Conservation (phyloP, 2,888 invertebrate species). For the Sphaerophoria taeniata region DNA sequence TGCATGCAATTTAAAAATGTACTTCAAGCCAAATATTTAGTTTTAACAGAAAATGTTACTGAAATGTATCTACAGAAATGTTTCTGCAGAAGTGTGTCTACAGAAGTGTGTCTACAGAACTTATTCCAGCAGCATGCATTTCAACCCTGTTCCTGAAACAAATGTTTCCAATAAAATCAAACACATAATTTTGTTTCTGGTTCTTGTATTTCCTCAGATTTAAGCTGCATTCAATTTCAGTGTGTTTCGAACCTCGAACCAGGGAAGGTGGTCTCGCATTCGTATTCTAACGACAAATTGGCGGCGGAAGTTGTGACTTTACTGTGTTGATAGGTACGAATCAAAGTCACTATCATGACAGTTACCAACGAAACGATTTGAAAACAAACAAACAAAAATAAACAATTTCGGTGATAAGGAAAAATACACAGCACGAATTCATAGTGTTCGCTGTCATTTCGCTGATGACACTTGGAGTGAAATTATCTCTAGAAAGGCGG, state of each 20-base stretch:
- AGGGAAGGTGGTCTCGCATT: constrained; percentile 44
- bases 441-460: constrained; percentile 11
- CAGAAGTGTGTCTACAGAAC: constrained; percentile 4
- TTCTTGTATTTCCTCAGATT: constrained; percentile 11
- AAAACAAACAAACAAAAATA: neutral
- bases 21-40: no score
- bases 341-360: neutral
- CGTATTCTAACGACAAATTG: constrained; percentile 16
- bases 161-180: neutral
- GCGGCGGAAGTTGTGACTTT: constrained; percentile 4
- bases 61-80: no score
- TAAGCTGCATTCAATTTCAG: constrained; percentile 66
- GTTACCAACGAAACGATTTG: neutral
- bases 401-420: no score
- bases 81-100: neutral
- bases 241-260: constrained; percentile 67
- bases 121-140: neutral
- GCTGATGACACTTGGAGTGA: constrained; percentile 46
- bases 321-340: no score
- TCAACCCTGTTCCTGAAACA: constrained; percentile 4
- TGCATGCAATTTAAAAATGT: no score
- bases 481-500: constrained; percentile 5
- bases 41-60: no score
- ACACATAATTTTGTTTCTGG: constrained; percentile 13
- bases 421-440: no score